Evolutionary conservation across 2,797 vertebrate genomes (phyloP), one percentile per base, ranked within the genome.

Genomic region (Pangasius larnaudii): DNA sequence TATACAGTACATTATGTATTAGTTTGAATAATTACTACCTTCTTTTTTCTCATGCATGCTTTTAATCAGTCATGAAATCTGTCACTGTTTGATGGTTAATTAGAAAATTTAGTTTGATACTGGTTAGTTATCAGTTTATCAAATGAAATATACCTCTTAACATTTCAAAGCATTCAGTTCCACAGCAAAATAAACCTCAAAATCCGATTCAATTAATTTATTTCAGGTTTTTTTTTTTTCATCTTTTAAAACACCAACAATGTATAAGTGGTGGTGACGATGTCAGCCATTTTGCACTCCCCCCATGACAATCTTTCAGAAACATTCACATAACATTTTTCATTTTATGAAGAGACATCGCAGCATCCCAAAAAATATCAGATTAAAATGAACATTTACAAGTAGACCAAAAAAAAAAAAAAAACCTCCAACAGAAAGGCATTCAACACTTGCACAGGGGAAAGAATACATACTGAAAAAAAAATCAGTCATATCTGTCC

Each of bases 181-280:
- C 33, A 58, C 13, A 36, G 10, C 59, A 77, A 84, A 88, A 86
- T 53, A 85, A 83, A 83, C 42, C 59, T 84, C 58, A 39, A 49
- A 84, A 84, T 74, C 61, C 74, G 39, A 89, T 87, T 91, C 79
- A 69, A 89, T 88, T 78, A 4, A 87, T 91, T 90, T 90, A 91
- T 93, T 91, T 67, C n/a, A 1, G 1, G 0, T 27, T 88, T 59
- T 18, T 82, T 18, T 82, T 89, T 87, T 83, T 87, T 83, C 81
- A 88, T 89, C 87, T 88, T 81, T 82, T 90, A 89, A 91, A 91
- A 92, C 88, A 91, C 91, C 91, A 92, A 92, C 86, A 89, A 92
- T 89, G 86, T 88, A 86, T 90, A 92, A 90, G 88, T 92, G 89
- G 88, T 87, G 89, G 86, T 92, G 90, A 89, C 61, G 16, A 89